These are phyloP conservation scores for Drosophila tsacasi DNA, from an alignment of 1,140 invertebrate species.

Conservation along the genomic window DNA sequence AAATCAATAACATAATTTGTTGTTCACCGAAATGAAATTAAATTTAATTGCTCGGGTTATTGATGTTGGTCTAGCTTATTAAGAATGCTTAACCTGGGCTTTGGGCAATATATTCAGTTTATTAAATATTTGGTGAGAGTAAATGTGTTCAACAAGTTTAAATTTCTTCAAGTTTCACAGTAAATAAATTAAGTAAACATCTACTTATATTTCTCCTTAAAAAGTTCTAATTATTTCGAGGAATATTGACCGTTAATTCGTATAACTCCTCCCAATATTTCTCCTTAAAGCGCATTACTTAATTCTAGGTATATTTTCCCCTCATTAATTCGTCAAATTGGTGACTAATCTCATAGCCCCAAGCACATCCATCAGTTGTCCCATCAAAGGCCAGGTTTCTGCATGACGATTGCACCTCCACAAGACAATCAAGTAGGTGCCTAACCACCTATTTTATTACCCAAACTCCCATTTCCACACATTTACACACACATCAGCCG, in stretches of 20 bases:
- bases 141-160: neutral
- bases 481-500: slow-evolving; percentile 49
- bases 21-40: slow-evolving; percentile 51
- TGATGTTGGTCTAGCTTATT: slow-evolving; percentile 41
- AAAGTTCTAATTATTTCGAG: neutral
- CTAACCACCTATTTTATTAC: slow-evolving; percentile 46
- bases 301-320: slow-evolving; percentile 8
- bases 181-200: neutral
- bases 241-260: neutral
- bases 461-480: slow-evolving; percentile 64
- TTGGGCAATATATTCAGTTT: slow-evolving; percentile 27
- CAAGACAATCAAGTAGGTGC: slow-evolving; percentile 47
- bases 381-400: slow-evolving; percentile 6
- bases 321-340: neutral
- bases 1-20: slow-evolving; percentile 61
- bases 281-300: neutral
- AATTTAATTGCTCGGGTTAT: slow-evolving; percentile 60
- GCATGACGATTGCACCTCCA: slow-evolving; percentile 24
- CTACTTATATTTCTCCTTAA: neutral
- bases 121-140: neutral
- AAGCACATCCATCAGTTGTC: slow-evolving; percentile 28
- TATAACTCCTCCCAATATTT: neutral
- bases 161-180: neutral
- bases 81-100: slow-evolving; percentile 29
- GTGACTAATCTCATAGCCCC: slow-evolving; percentile 19